Percentiles rank a stretch among this genome's conserved stretches.
These are phyloP conservation scores for Horisme vitalbata DNA, from an alignment of 2,888 invertebrate genomes.

Conservation along the genomic window DNA sequence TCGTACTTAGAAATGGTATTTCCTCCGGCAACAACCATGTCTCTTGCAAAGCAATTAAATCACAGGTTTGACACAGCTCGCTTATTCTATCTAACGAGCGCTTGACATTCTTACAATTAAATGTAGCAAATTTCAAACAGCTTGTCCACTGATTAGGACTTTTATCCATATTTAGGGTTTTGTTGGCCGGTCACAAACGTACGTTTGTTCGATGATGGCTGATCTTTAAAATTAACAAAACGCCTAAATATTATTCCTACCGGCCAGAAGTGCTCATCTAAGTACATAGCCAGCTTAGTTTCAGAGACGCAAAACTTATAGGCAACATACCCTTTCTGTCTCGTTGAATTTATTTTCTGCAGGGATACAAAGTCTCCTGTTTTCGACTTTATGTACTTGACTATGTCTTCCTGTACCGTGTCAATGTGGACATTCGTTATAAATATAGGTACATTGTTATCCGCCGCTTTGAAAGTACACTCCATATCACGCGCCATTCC, in stretches of 20 bases:
- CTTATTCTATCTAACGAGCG: constrained; percentile 5
- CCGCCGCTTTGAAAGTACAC: constrained; percentile 31
- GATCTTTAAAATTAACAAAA: constrained; percentile 31
- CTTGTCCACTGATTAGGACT: no score
- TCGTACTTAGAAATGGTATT: no score
- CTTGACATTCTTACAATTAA: constrained; percentile 18
- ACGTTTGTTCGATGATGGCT: constrained; percentile 2
- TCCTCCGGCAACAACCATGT: no score
- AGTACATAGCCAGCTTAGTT: constrained; percentile 25
- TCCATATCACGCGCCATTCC: constrained; percentile 11
- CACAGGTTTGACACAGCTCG: constrained; percentile 2
- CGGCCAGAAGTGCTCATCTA: constrained; percentile 35
- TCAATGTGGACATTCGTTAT: constrained; percentile 35
- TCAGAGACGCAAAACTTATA: constrained; percentile 35
- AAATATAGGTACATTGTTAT: constrained; percentile 31
- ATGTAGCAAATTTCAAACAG: constrained; percentile 11
- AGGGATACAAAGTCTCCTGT: constrained; percentile 25
- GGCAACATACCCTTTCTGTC: constrained; percentile 24
- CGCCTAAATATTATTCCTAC: constrained; percentile 33
- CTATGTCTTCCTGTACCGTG: constrained; percentile 28
- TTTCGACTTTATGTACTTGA: no score
- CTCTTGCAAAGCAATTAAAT: no score
- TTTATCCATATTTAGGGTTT: no score
- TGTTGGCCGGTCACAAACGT: no score
- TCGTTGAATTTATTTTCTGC: constrained; percentile 15